Evolutionary conservation across 2,797 vertebrate genomes (phyloP).

Genomic region (Tachyglossus aculeatus): DNA sequence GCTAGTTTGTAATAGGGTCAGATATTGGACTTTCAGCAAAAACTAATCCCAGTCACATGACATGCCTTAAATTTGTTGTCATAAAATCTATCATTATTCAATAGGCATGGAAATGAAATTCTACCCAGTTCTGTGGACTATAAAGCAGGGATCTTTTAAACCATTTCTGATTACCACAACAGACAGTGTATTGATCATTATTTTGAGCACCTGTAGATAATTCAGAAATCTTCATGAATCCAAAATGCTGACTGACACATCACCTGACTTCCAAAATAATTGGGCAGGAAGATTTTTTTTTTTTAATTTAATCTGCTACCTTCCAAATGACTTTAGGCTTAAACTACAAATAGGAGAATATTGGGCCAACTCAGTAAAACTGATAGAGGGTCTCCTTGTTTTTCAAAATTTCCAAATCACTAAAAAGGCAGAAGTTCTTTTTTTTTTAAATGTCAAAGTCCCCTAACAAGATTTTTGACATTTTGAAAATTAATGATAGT

Average conservation of each 20-base stretch:
- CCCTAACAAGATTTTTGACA: constrained; percentile 10
- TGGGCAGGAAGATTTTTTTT: neutral
- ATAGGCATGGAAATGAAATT: constrained; percentile 59
- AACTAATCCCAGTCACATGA: constrained; percentile 44
- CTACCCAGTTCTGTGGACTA: constrained; percentile 33
- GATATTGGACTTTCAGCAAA: constrained; percentile 53
- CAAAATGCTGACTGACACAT: constrained; percentile 4
- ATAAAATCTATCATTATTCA: constrained; percentile 69
- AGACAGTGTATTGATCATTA: constrained; percentile 34
- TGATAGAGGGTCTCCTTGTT: constrained; percentile 24
- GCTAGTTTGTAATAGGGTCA: constrained; percentile 25
- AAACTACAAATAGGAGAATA: constrained; percentile 36
- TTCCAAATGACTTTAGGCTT: constrained; percentile 18
- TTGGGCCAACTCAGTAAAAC: neutral
- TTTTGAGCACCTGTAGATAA: constrained; percentile 37
- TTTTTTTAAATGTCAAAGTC: constrained; percentile 32
- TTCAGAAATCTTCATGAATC: constrained; percentile 11
- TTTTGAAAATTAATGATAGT: constrained; percentile 8
- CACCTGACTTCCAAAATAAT: neutral
- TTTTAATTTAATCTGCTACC: constrained; percentile 1
- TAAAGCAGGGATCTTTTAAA: constrained; percentile 43
- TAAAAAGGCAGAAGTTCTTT: neutral
- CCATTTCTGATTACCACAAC: constrained; percentile 45
- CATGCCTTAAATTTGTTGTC: constrained; percentile 55
- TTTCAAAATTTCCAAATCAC: constrained; percentile 1